Percentiles rank a stretch among this genome's conserved stretches.
Evolutionary conservation across 2,113 vertebrate species (phyloP).

Genomic region (Blennius ocellaris): DNA sequence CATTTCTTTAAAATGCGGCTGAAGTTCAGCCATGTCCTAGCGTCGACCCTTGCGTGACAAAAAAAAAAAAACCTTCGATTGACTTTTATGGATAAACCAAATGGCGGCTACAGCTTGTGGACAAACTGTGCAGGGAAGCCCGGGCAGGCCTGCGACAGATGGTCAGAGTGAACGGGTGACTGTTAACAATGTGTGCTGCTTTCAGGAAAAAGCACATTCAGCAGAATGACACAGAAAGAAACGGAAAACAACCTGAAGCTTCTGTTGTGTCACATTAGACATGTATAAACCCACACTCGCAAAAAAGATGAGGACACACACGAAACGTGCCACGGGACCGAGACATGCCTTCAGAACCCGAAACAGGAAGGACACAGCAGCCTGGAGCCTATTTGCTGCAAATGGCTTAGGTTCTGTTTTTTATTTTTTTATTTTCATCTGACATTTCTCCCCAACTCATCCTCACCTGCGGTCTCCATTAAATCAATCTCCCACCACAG

Average conservation of each 20-base stretch:
- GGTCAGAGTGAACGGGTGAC: slow-evolving; percentile 62
- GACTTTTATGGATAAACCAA: slow-evolving; percentile 65
- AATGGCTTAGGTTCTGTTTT: too few species aligned
- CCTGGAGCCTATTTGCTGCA: too few species aligned
- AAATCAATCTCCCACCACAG: slow-evolving; percentile 22
- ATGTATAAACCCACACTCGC: not conserved
- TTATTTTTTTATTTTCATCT: not conserved
- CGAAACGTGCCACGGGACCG: not conserved
- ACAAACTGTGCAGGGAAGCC: slow-evolving; percentile 69
- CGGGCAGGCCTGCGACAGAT: slow-evolving; percentile 71
- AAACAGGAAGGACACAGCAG: slow-evolving; percentile 1
- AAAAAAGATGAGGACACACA: slow-evolving; percentile 20
- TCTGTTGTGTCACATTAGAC: slow-evolving; percentile 46
- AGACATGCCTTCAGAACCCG: slow-evolving; percentile 2
- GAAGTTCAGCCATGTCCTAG: slow-evolving; percentile 38
- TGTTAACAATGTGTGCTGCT: slow-evolving; percentile 56
- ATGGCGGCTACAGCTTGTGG: slow-evolving; percentile 75
- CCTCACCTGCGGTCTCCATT: slow-evolving; percentile 32
- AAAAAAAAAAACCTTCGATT: slow-evolving; percentile 57
- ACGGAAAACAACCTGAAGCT: slow-evolving; percentile 46
- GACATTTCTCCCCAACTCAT: not conserved
- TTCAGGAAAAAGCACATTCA: slow-evolving; percentile 57
- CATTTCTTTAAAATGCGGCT: not conserved
- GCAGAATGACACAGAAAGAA: slow-evolving; percentile 51
- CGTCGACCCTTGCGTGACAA: slow-evolving; percentile 35